Evolutionary conservation across 2,888 invertebrate species (phyloP), one percentile per base, ranked within the genome.

Genomic region (Syritta pipiens): DNA sequence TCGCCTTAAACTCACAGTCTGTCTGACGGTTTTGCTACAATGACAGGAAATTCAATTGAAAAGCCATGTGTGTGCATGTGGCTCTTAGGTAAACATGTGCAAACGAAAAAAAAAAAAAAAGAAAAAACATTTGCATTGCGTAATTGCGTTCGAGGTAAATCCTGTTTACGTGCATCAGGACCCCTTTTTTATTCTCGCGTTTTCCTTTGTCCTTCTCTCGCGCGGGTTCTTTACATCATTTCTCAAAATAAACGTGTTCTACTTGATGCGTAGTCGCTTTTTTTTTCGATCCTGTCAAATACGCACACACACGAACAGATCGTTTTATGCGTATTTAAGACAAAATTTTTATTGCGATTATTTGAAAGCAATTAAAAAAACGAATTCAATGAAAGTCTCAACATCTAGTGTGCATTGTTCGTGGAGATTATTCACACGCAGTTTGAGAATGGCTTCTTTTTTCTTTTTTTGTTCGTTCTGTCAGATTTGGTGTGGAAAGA

Each of bases 121-220:
- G n/a, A 37, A 17, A 14, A 32, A 24, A 53, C 28, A 42, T 46
- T 40, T 59, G 59, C 72, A 65, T 77, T 77, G 72, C 72, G 65
- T 72, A 71, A 72, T 67, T 60, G 60, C 46, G 65, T 60, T 37
- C 7, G 46, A 46, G 17, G 26, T 14, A 57, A 65, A 72, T 65
- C 72, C 55, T 60, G 71, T 72, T 72, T 60, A 28, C 72, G 19
- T 77, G 77, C 77, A 77, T 60, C 62, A 65, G 60, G 72, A 48
- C 71, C 72, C 63, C 49, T 71, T 72, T 51, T 57, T 28, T 53
- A 42, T 24, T 22, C n/a, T n/a, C n/a, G n/a, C 4, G 20, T 5
- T 12, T 19, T 55, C 7, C 35, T 60, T 67, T 65, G 65, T 67
- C 59, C 51, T 20, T 46, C 48, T 46, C 20, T 14, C 17, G 12